Conservation (phyloP, 2,797 vertebrate genomes). For the Lithobates pipiens region DNA sequence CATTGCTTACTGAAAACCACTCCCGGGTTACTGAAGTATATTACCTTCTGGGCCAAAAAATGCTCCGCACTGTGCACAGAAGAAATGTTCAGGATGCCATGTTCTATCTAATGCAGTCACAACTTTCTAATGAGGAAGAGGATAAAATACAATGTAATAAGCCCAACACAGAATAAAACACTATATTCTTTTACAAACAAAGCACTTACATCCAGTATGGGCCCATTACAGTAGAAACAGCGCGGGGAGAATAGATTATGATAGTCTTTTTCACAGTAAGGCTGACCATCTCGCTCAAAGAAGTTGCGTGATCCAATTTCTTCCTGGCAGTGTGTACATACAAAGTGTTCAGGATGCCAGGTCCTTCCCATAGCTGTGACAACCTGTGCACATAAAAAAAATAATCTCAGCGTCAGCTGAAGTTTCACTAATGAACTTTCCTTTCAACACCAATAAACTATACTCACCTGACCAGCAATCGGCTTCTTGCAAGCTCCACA, state of each 20-base stretch:
- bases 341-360: conserved; percentile 96
- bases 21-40: background rate
- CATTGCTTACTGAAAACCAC: background rate
- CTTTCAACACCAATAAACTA: background rate
- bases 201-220: conserved; percentile 89
- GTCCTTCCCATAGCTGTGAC: conserved; percentile 96
- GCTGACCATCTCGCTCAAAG: conserved; percentile 92
- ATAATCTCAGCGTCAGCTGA: too few relatives aligned
- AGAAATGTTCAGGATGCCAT: conserved; percentile 99
- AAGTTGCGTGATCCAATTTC: conserved; percentile 95
- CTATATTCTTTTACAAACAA: too few relatives aligned
- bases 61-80: conserved; percentile 97
- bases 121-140: conserved; percentile 86
- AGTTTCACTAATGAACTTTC: background rate
- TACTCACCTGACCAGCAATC: conserved; percentile 91
- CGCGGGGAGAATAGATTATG: conserved; percentile 92
- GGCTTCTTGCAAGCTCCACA: conserved; percentile 97
- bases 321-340: conserved; percentile 97
- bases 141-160: conserved; percentile 29
- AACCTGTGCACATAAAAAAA: conserved; percentile 77
- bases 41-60: conserved; percentile 97
- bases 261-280: conserved; percentile 95
- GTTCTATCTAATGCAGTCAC: conserved; percentile 95
- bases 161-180: background rate
- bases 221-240: conserved; percentile 93